Evolutionary conservation across 2,113 vertebrate species (phyloP), one percentile per base, ranked within the genome.

Genomic region (Cervus canadensis): DNA sequence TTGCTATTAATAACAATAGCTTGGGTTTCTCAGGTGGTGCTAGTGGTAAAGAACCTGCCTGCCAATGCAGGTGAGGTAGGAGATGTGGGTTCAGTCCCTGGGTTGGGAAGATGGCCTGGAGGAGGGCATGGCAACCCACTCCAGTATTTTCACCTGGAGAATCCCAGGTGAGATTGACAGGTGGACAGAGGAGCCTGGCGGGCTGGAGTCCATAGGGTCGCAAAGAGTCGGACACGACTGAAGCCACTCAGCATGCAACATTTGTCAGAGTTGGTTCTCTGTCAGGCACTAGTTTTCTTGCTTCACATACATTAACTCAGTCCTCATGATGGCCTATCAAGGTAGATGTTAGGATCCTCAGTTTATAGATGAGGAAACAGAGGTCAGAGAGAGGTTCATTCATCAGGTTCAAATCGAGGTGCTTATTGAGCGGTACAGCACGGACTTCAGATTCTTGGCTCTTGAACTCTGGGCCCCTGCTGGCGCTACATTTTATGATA

Each of bases 381-480:
- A 60, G 60, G 30, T 16, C 5, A n/a, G 54, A 30, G 19, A 74
- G n/a, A 21, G 9, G n/a, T 23, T 43, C 36, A 43, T n/a, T 21
- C 9, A 1, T 33, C 17, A 25, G 33, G 52, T 62, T 45, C 13
- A 11, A 1, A 19, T 54, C 3, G 4, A 23, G 7, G 2, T 13
- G 4, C 36, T 2, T 33, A 12, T 56, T 30, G 1, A 1, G 36
- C 0, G 12, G 33, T 13, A 10, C 26, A 43, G 33, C n/a, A 11
- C 23, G 56, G 86, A 33, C 36, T 30, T 52, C 59, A 6, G 19
- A 12, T 26, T 43, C 19, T 33, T 17, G 14, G 7, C 26, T 2
- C 50, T 36, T 84, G 16, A 45, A 40, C 28, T 21, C 85, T 25
- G 91, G 74, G 54, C 36, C 36, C 7, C 0, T 0, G n/a, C 64